Base-by-base conservation (phyloP, 2,888 invertebrate species). In the Tiliacea citrago region DNA sequence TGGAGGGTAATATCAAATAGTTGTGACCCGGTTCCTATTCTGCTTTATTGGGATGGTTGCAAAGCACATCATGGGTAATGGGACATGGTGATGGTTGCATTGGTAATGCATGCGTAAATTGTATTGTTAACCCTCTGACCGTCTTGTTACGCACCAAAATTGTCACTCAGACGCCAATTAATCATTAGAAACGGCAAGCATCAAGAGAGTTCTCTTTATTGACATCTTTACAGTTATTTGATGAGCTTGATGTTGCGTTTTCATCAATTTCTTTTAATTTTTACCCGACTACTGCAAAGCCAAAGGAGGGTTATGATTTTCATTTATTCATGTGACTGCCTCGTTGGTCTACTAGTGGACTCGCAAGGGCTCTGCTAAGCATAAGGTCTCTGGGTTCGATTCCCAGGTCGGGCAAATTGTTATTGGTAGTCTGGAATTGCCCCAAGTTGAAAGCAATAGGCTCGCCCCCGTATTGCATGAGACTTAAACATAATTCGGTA, bases 101-200 rank as follows among this genome's bases (percentile, higher is more conserved):
- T 53, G 9, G 39, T 69, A 65, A 72, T 76, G 72, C 81, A 80
- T 70, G 66, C 49, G 29, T 65, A 39, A 70, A 74, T 71, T 53
- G 81, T 63, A 84, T 65, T 68, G 60, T 81, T 84, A 77, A 82
- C 69, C 62, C 63, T 58, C 45, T 63, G 84, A 39, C 72, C 63
- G 16, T 0, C 24, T 51, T 24, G 60, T 57, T 69, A 57, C 42
- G 53, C 81, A 68, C 42, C 51, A 58, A 75, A n/a, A 73, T 77
- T 62, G 77, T 65, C 62, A 63, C 69, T 58, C 69, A 47, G 72
- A 68, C 72, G 66, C 76, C 77, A 42, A 72, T 76, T 51, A 73
- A 63, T 68, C 63, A 61, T 45, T 21, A 13, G 21, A 35, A 55
- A 79, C 29, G 29, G 49, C 24, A 55, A 73, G 7, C 39, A n/a